Conservation (phyloP, 2,888 invertebrate genomes). For the Scaptodrosophila latifasciaeformis region DNA sequence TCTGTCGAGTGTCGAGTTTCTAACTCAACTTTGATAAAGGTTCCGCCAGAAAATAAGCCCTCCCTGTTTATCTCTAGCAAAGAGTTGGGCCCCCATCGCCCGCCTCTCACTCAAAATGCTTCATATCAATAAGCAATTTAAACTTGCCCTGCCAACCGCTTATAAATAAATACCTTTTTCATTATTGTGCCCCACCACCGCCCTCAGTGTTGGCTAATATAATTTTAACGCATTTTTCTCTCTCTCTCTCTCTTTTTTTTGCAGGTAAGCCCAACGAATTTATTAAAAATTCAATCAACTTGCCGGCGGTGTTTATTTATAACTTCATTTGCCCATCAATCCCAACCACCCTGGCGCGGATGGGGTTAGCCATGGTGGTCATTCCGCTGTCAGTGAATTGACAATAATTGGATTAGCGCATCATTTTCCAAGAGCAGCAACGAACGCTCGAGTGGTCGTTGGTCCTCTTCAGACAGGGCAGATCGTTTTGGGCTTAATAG, state of each 20-base stretch:
- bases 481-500: slow-evolving; percentile 51
- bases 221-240: slow-evolving; percentile 1
- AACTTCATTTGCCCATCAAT: slow-evolving; percentile 28
- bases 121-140: slow-evolving; percentile 31
- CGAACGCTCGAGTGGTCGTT: slow-evolving; percentile 15
- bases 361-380: slow-evolving; percentile 12
- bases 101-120: too few relatives aligned
- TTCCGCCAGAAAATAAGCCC: not conserved
- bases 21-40: slow-evolving; percentile 49
- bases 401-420: slow-evolving; percentile 72
- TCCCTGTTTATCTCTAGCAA: slow-evolving; percentile 11
- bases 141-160: slow-evolving; percentile 7
- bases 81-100: slow-evolving; percentile 26
- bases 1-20: too few relatives aligned
- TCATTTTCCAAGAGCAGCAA: slow-evolving; percentile 29
- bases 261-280: slow-evolving; percentile 41
- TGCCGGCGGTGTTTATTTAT: slow-evolving; percentile 45
- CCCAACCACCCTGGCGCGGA: slow-evolving; percentile 7
- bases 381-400: slow-evolving; percentile 65
- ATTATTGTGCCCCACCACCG: too few relatives aligned
- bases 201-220: too few relatives aligned
- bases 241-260: slow-evolving; percentile 17
- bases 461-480: slow-evolving; percentile 19
- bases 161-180: slow-evolving; percentile 1
- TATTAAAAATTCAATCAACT: slow-evolving; percentile 43